These are phyloP conservation scores for Phyllotreta cruciferae DNA, from an alignment of 2,888 invertebrate species.

Conservation along the genomic window DNA sequence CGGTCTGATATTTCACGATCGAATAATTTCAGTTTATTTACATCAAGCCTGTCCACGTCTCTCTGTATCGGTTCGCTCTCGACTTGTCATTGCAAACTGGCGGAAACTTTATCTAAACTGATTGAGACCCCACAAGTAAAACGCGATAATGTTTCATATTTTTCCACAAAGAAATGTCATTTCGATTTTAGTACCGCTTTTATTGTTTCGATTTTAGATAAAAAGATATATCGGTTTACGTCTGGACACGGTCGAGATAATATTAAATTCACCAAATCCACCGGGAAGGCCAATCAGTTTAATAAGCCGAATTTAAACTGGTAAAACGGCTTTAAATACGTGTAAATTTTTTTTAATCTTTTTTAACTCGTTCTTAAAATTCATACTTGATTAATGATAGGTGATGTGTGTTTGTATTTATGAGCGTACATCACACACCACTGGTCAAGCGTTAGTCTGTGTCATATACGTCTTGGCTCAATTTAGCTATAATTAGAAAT, in stretches of 20 bases:
- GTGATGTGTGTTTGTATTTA: too few species aligned
- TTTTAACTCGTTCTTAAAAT: too few species aligned
- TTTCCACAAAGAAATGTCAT: conserved; percentile 36
- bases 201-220: conserved; percentile 35
- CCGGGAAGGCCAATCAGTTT: too few species aligned
- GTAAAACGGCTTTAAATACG: too few species aligned
- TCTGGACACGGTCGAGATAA: background rate
- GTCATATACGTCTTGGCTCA: conserved; percentile 14
- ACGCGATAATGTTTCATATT: conserved; percentile 32
- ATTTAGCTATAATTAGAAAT: conserved; percentile 49
- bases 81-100: conserved; percentile 28
- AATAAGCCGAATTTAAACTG: too few species aligned
- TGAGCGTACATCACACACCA: background rate
- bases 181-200: conserved; percentile 35
- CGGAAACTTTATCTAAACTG: conserved; percentile 42
- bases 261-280: too few species aligned
- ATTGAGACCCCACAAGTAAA: conserved; percentile 40
- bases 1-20: conserved; percentile 39
- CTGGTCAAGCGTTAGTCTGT: background rate
- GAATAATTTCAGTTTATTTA: conserved; percentile 42
- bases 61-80: conserved; percentile 33
- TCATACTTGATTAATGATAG: too few species aligned
- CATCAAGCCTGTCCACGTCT: conserved; percentile 41
- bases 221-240: conserved; percentile 34
- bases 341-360: too few species aligned